Conservation (phyloP, 2,113 vertebrate genomes). For the Motacilla alba region DNA sequence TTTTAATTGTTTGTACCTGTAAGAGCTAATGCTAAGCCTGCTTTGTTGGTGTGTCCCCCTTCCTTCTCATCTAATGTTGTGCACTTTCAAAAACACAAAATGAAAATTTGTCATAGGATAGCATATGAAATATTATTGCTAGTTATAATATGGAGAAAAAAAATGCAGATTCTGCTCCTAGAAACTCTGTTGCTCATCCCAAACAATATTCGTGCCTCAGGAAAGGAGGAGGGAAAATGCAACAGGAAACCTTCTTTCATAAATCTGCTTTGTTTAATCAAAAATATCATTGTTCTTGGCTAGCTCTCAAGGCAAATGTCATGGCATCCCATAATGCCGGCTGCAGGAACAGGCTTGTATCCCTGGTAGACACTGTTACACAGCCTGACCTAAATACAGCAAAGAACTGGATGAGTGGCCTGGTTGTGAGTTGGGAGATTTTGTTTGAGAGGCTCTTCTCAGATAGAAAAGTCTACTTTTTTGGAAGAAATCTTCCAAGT, state of each 20-base stretch:
- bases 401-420: not conserved
- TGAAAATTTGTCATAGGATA: not conserved
- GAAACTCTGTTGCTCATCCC: not conserved
- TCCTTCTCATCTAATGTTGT: not conserved
- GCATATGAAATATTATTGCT: not conserved
- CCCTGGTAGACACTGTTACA: not conserved
- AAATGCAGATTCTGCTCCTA: not conserved
- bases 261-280: conserved; percentile 9
- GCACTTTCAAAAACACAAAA: not conserved
- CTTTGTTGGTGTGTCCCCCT: not conserved
- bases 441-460: not conserved
- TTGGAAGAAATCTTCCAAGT: not conserved
- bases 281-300: conserved; percentile 12
- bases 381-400: not conserved
- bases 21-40: not conserved
- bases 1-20: not conserved
- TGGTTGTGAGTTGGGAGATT: not conserved
- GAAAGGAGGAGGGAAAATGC: not conserved
- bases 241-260: not conserved
- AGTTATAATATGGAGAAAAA: not conserved
- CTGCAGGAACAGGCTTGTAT: not conserved
- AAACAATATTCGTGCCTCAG: not conserved
- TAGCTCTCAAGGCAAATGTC: conserved; percentile 5
- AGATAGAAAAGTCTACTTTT: not conserved
- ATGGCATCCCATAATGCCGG: not conserved